These are phyloP conservation scores for Cardinalis cardinalis DNA, from an alignment of 2,113 vertebrate species.

Conservation along the genomic window DNA sequence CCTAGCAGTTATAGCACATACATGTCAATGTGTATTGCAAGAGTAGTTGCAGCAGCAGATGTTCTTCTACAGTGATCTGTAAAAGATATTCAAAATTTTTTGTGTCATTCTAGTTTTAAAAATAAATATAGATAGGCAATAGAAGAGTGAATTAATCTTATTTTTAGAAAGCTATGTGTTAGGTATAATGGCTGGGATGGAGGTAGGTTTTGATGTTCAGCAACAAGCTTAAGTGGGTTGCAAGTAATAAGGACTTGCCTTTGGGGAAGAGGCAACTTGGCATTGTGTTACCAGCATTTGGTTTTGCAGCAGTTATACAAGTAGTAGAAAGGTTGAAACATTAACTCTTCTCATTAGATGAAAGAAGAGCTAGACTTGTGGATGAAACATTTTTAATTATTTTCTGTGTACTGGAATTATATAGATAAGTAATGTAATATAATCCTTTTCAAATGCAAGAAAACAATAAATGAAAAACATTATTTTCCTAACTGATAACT, in stretches of 20 bases:
- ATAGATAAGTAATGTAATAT: not conserved
- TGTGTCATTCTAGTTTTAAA: not conserved
- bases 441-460: not conserved
- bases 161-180: not conserved
- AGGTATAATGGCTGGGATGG: not conserved
- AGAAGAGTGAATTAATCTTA: not conserved
- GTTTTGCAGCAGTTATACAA: not conserved
- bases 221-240: not conserved
- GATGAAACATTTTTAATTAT: slow-evolving; percentile 34
- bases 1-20: not conserved
- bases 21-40: not conserved
- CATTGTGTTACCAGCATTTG: not conserved
- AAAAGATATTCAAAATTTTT: not conserved
- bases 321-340: not conserved
- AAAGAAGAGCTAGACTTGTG: not conserved
- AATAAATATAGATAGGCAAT: not conserved
- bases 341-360: not conserved
- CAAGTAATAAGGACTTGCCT: not conserved
- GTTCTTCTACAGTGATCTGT: not conserved
- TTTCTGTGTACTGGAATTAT: not conserved
- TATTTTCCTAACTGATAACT: not conserved
- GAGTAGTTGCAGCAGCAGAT: not conserved
- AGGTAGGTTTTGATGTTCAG: not conserved
- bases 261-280: not conserved
- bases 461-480: not conserved